Percentiles rank a stretch among this genome's conserved stretches.
These are phyloP conservation scores for Siniperca scherzeri DNA, from an alignment of 2,797 vertebrate species.

Conservation along the genomic window DNA sequence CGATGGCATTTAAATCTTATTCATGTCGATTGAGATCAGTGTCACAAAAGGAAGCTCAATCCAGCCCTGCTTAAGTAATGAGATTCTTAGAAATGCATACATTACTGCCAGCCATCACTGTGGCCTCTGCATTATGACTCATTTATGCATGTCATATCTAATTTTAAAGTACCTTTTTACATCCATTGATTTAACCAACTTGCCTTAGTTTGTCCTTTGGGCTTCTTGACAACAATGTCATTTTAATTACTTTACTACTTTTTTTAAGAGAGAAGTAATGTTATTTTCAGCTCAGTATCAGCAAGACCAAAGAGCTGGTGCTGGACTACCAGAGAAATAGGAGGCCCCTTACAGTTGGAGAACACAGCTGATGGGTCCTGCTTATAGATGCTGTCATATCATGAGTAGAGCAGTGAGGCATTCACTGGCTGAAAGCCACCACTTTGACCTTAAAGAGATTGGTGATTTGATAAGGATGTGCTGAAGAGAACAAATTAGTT, in stretches of 20 bases:
- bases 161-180: slow-evolving; percentile 54
- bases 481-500: background rate
- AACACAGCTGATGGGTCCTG: slow-evolving; percentile 29
- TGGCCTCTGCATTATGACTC: slow-evolving; percentile 54
- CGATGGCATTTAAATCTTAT: slow-evolving; percentile 68
- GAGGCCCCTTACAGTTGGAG: slow-evolving; percentile 4
- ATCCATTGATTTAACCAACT: slow-evolving; percentile 55
- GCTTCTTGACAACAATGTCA: slow-evolving; percentile 59
- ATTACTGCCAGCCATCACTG: slow-evolving; percentile 48
- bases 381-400: slow-evolving; percentile 10
- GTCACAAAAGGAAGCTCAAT: slow-evolving; percentile 49
- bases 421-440: slow-evolving; percentile 7
- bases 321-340: background rate
- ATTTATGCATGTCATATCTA: slow-evolving; percentile 67
- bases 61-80: slow-evolving; percentile 53
- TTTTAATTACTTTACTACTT: slow-evolving; percentile 63
- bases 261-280: no score
- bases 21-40: slow-evolving; percentile 62
- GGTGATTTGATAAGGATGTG: background rate
- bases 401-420: background rate
- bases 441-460: slow-evolving; percentile 27
- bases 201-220: slow-evolving; percentile 57
- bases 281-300: slow-evolving; percentile 24
- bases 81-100: slow-evolving; percentile 64
- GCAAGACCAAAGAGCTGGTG: background rate